These are phyloP conservation scores for Trisateles emortualis DNA, from an alignment of 2,888 invertebrate species.

Conservation along the genomic window DNA sequence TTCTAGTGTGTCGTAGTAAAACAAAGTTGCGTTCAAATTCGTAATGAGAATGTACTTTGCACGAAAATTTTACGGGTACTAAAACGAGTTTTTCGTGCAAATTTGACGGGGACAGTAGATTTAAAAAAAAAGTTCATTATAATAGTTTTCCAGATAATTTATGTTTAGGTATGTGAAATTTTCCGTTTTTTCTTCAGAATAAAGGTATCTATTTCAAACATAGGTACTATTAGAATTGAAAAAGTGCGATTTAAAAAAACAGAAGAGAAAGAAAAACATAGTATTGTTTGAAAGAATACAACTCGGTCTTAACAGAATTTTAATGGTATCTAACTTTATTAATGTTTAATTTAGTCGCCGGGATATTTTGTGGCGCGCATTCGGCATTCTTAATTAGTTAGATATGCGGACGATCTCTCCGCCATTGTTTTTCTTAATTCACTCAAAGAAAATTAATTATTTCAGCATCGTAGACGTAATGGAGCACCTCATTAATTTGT, in stretches of 20 bases:
- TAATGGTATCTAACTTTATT: constrained; percentile 36
- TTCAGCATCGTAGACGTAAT: constrained; percentile 18
- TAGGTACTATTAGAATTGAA: no score
- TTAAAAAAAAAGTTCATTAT: no score
- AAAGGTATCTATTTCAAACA: no score
- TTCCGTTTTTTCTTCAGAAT: no score
- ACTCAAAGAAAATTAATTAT: constrained; percentile 32
- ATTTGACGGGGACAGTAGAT: constrained; percentile 38
- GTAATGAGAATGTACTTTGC: constrained; percentile 43
- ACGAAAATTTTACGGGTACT: constrained; percentile 37
- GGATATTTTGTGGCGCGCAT: constrained; percentile 33
- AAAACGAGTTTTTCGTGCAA: constrained; percentile 42
- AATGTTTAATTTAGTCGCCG: constrained; percentile 32
- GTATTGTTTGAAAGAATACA: constrained; percentile 13
- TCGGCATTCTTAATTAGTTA: constrained; percentile 40
- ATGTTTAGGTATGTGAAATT: no score
- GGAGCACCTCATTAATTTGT: constrained; percentile 17
- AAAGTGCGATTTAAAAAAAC: background rate
- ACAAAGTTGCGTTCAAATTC: constrained; percentile 41
- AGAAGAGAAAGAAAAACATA: background rate
- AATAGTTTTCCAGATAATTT: no score
- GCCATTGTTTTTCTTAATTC: constrained; percentile 31
- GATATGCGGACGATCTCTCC: constrained; percentile 16
- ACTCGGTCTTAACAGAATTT: constrained; percentile 18
- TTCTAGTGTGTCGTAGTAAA: constrained; percentile 48